Conservation (phyloP, 2,888 invertebrate genomes). For the Cheilosia soror region DNA sequence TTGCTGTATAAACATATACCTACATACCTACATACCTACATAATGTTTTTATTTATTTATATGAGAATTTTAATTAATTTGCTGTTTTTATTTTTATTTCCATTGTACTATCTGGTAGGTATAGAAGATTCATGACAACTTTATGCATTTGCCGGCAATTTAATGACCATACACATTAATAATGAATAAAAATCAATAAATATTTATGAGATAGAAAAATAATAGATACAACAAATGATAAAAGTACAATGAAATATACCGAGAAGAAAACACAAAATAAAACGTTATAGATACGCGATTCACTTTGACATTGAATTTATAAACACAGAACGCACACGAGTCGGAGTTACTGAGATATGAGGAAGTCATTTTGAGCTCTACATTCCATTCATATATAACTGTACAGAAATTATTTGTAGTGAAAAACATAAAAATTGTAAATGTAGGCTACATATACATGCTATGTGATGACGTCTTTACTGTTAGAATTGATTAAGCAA, state of each 20-base stretch:
- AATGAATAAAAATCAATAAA: conserved; percentile 32
- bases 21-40: neutral
- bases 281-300: conserved; percentile 16
- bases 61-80: conserved; percentile 11
- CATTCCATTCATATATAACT: conserved; percentile 8
- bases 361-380: conserved; percentile 48
- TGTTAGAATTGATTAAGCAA: conserved; percentile 19
- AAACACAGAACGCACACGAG: conserved; percentile 24
- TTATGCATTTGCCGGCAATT: conserved; percentile 30
- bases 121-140: conserved; percentile 29
- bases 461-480: neutral
- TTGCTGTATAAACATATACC: neutral
- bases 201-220: conserved; percentile 25
- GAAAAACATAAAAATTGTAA: neutral
- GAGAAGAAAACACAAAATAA: conserved; percentile 19
- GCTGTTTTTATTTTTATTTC: neutral
- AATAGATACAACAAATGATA: conserved; percentile 32
- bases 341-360: conserved; percentile 29
- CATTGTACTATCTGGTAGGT: conserved; percentile 1
- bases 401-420: neutral
- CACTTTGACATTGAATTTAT: conserved; percentile 64
- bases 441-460: neutral
- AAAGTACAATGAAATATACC: conserved; percentile 12
- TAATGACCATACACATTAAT: conserved; percentile 9
- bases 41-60: conserved; percentile 9